Evolutionary conservation across 2,888 invertebrate genomes (phyloP), one percentile per base, ranked within the genome.

Genomic region (Hyppa rectilinea): DNA sequence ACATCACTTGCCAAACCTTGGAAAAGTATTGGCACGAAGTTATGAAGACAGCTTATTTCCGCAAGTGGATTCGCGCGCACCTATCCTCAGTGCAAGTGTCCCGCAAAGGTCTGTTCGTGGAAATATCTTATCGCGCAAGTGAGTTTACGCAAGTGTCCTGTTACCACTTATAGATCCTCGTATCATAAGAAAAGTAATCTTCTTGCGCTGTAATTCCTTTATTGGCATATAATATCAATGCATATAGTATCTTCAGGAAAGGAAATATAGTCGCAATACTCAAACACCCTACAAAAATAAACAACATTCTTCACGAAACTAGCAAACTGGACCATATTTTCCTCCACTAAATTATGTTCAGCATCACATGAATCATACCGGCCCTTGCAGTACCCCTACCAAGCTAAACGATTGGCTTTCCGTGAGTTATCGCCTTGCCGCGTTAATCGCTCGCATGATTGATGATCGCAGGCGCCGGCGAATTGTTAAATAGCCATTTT

Each of bases 401-500:
- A 36, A n/a, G 75, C 81, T 79, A 85, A 85, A 83, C 83, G 84
- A 85, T 85, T 84, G 84, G 84, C 84, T 85, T 85, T 63, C 79
- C 63, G 80, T 84, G 84, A 85, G 85, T 84, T 85, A 85, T 81
- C 76, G 81, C 78, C 68, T 58, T 68, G 58, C 75, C 60, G 69
- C 83, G 78, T 80, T 85, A 85, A 82, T 85, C 82, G 84, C 73
- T 75, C 50, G 45, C 55, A 81, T 85, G 84, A 85, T 85, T 85
- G 84, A 85, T 85, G 76, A 71, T 74, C 73, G 53, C 78, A 72
- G 76, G 83, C 77, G 72, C 79, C 68, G 70, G 72, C 65, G 73
- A 82, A 84, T 80, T 86, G 86, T 87, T 87, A 86, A 88, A 88
- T 85, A 88, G 79, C 83, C 84, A 87, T 88, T 89, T 87, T 73